phyloP scores from a whole-genome alignment of 2,797 vertebrate species.

The Acanthurus leucopareius region DNA sequence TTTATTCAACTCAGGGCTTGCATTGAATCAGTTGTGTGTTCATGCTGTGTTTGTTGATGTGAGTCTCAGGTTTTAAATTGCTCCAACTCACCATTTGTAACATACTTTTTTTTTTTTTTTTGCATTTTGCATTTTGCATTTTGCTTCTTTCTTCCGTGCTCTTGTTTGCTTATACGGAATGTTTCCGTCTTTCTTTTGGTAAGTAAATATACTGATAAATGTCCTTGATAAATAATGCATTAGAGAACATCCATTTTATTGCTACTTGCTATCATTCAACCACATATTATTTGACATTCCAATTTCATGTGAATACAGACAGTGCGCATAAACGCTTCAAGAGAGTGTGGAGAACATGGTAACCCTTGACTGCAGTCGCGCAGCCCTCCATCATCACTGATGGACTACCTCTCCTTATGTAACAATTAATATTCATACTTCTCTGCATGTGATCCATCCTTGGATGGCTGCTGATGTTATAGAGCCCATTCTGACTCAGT shows the following conservation, averaged over 20 bases:
- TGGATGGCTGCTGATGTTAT: slow-evolving; percentile 32
- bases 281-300: slow-evolving; percentile 11
- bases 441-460: slow-evolving; percentile 45
- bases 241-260: slow-evolving; percentile 32
- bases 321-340: slow-evolving; percentile 13
- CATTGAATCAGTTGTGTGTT: slow-evolving; percentile 12
- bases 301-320: slow-evolving; percentile 16
- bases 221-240: slow-evolving; percentile 42
- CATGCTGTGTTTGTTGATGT: slow-evolving; percentile 4
- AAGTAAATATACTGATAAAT: slow-evolving; percentile 17
- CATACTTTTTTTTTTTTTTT: neutral
- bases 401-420: slow-evolving; percentile 47
- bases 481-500: slow-evolving; percentile 48
- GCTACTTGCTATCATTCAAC: slow-evolving; percentile 29
- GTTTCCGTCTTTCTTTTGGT: neutral
- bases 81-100: slow-evolving; percentile 2
- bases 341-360: slow-evolving; percentile 29
- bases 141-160: neutral
- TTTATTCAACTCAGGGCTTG: slow-evolving; percentile 38
- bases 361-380: slow-evolving; percentile 30
- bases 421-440: slow-evolving; percentile 55
- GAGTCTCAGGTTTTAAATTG: slow-evolving; percentile 8
- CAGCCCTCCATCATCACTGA: slow-evolving; percentile 20
- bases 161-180: slow-evolving; percentile 11
- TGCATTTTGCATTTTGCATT: neutral